Base-by-base conservation (phyloP, 2,113 vertebrate species). In the Oenanthe oenanthe region DNA sequence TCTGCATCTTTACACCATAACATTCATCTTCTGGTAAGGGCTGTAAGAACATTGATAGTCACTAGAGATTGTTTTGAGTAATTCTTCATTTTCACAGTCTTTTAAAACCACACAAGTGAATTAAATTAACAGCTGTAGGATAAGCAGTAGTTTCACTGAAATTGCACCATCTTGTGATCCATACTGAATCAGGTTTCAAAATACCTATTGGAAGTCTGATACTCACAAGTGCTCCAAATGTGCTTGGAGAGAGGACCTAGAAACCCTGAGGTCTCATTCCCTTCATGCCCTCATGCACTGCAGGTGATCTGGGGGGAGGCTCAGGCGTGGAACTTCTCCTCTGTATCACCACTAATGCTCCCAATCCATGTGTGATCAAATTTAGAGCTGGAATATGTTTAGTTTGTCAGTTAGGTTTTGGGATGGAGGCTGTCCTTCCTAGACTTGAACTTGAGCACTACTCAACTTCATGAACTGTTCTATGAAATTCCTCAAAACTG, bases 1-100 rank as follows among this genome's bases (percentile, higher is more conserved):
- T 87, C 38, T 58, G 26, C 43, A 9, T 12, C 15, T 83, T 83
- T 36, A 63, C 17, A 74, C n/a, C 24, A 2, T 5, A 77, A 53
- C 22, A 26, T 26, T 58, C 47, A 18, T 15, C 10, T 48, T 38
- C 25, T 2, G 0, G 25, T 31, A 40, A 31, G 31, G 32, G 58
- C 63, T 70, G 24, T 47, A 74, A 57, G 77, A 73, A 61, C 48
- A 66, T 36, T 58, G 17, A 8, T 13, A n/a, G 56, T 31, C 47
- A 51, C 60, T 16, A 50, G 20, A 82, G 58, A 29, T 13, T 56
- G n/a, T 17, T 93, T 56, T 34, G 11, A 77, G 38, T 14, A 36
- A 80, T 80, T 87, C 71, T 85, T 83, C 15, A 42, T 80, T 88
- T 91, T 71, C 47, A 47, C 19, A 57, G 29, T 75, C 61, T 68